These are phyloP conservation scores for Tetranychus truncatus DNA, from an alignment of 2,888 invertebrate genomes.

Conservation along the genomic window DNA sequence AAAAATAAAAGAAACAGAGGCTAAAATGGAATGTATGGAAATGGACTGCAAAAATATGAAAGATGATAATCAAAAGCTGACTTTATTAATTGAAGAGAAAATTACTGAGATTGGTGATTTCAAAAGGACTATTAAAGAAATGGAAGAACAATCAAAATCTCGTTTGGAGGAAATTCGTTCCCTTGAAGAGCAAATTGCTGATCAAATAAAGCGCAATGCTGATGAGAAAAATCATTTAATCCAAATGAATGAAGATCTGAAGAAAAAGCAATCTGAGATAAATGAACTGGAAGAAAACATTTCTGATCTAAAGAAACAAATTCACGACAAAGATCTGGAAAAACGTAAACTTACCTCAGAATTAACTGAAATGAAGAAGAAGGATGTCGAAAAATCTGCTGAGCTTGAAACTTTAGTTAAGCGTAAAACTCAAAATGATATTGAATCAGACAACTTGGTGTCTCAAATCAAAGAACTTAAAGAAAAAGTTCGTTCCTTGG, in stretches of 20 bases:
- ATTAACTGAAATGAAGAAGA: conserved; percentile 7
- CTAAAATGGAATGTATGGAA: background rate
- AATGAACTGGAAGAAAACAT: conserved; percentile 9
- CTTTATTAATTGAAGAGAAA: background rate
- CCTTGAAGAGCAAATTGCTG: conserved; percentile 4
- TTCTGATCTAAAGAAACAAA: conserved; percentile 13
- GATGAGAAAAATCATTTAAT: conserved; percentile 18
- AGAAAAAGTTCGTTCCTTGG: background rate
- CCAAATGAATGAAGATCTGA: conserved; percentile 16
- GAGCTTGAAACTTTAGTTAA: conserved; percentile 17
- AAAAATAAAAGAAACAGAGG: background rate
- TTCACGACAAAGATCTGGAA: conserved; percentile 17
- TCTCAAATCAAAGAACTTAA: conserved; percentile 12
- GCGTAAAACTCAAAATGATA: conserved; percentile 14
- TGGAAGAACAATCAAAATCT: conserved; percentile 1
- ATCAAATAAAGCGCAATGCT: conserved; percentile 13
- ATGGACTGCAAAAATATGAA: background rate
- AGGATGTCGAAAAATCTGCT: conserved; percentile 14
- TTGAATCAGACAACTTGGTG: conserved; percentile 11
- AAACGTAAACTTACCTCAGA: conserved; percentile 6
- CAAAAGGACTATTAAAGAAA: conserved; percentile 6
- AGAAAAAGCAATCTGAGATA: conserved; percentile 14
- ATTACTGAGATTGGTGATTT: background rate
- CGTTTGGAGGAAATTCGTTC: conserved; percentile 9
- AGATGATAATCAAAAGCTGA: background rate